These are phyloP conservation scores for Epinotia nisella DNA, from an alignment of 2,888 invertebrate species.

Conservation along the genomic window DNA sequence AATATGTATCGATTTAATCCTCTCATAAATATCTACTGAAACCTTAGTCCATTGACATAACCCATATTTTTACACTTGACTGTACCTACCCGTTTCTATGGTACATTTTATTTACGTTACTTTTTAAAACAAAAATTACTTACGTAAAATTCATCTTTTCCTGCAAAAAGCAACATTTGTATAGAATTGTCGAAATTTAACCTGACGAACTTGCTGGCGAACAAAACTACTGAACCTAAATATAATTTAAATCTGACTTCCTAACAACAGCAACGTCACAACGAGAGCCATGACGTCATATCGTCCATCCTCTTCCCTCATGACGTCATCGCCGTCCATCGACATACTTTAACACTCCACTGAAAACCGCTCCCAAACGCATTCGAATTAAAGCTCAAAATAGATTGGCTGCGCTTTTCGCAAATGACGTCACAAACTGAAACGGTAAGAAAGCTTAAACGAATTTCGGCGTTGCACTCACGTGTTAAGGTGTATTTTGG, in stretches of 20 bases:
- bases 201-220: neutral
- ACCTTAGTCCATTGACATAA: no score
- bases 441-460: conserved; percentile 4
- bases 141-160: no score
- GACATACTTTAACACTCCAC: conserved; percentile 25
- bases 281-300: conserved; percentile 30
- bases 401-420: conserved; percentile 5
- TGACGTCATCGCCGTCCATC: conserved; percentile 30
- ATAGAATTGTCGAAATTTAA: no score
- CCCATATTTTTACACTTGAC: no score
- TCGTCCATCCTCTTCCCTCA: conserved; percentile 11
- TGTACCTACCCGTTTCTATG: no score
- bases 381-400: conserved; percentile 3
- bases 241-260: conserved; percentile 1
- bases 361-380: conserved; percentile 11
- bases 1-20: no score
- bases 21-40: no score
- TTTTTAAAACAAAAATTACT: no score
- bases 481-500: conserved; percentile 44
- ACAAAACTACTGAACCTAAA: neutral
- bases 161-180: no score
- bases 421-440: conserved; percentile 44
- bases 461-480: conserved; percentile 40
- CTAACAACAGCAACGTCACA: conserved; percentile 28
- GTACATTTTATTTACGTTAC: no score